A percentile compares a stretch with the other conserved stretches of the same genome.
Conservation (phyloP, 2,113 vertebrate genomes). For the Loxodonta africana region DNA sequence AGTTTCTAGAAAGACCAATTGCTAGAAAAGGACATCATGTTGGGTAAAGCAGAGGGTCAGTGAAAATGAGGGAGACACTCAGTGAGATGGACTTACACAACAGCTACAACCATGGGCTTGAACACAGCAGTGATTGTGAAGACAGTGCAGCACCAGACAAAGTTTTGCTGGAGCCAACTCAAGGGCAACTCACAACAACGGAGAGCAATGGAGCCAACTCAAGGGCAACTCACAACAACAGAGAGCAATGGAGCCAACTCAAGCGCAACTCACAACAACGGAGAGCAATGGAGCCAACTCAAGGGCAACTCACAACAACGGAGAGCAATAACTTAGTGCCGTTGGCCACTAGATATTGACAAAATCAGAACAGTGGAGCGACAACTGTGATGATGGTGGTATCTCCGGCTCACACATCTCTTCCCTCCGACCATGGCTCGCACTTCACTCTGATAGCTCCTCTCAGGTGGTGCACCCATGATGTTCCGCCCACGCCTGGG, state of each 20-base stretch:
- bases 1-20: slow-evolving; percentile 41
- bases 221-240: too few relatives aligned
- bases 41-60: neutral
- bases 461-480: fast-evolving
- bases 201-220: neutral
- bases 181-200: neutral
- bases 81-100: neutral
- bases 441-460: neutral
- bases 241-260: neutral
- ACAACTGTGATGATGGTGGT: too few relatives aligned
- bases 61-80: neutral
- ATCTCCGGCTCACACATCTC: neutral
- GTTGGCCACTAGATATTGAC: neutral
- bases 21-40: neutral
- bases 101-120: too few relatives aligned
- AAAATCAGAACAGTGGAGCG: fast-evolving
- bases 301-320: neutral
- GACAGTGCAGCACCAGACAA: neutral
- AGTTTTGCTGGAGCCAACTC: neutral
- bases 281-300: neutral
- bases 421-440: fast-evolving
- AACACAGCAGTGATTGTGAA: too few relatives aligned
- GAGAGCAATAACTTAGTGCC: neutral
- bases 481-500: fast-evolving
- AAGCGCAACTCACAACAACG: neutral